A percentile compares a stretch with the other conserved stretches of the same genome.
Conservation (phyloP, 1,140 invertebrate genomes). For the Calosoma granatense region DNA sequence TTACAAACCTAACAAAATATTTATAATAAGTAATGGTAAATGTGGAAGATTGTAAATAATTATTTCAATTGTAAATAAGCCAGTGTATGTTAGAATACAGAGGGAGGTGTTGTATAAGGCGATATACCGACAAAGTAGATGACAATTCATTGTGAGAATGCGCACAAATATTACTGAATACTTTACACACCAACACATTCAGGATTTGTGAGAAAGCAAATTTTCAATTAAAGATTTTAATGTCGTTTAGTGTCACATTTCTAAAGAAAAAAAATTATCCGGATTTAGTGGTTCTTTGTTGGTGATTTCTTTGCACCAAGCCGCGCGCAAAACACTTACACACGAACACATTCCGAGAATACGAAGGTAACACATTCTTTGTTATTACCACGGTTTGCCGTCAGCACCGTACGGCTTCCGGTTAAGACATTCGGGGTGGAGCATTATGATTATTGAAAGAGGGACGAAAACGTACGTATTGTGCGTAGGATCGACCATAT, state of each 20-base stretch:
- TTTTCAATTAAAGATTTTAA: background rate
- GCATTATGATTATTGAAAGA: conserved; percentile 8
- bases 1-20: no score
- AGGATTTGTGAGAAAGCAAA: background rate
- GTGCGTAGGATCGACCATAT: background rate
- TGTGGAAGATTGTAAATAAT: no score
- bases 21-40: no score
- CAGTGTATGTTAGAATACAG: no score
- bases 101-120: no score
- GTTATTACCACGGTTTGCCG: background rate
- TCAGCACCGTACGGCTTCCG: background rate
- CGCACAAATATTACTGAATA: no score
- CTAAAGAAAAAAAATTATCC: background rate
- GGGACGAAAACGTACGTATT: background rate
- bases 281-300: background rate
- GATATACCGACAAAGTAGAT: no score
- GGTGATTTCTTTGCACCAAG: background rate
- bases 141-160: no score
- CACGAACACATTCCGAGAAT: background rate
- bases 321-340: background rate
- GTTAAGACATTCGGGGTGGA: conserved; percentile 1
- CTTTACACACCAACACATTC: no score
- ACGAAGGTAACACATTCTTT: background rate
- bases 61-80: no score
- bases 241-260: background rate